A percentile compares a stretch with the other conserved stretches of the same genome.
Evolutionary conservation across 1,140 invertebrate species (phyloP).

Genomic region (Agraylea sexmaculata): DNA sequence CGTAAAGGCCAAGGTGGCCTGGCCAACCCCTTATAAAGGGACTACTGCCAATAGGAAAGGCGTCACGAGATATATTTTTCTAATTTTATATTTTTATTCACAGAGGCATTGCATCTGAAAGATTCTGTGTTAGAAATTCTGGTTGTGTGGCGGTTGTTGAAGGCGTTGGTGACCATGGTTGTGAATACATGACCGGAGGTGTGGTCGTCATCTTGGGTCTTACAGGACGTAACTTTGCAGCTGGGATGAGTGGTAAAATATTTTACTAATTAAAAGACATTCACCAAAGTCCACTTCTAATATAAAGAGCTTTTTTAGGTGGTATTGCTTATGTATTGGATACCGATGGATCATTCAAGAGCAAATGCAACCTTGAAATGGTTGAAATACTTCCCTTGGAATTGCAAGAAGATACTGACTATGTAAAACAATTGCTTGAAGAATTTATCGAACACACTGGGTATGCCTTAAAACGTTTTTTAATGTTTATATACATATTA

Average conservation of each 20-base stretch:
- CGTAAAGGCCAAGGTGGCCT: no score
- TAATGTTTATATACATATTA: neutral
- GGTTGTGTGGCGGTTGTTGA: slow-evolving; percentile 69
- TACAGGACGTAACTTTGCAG: slow-evolving; percentile 97
- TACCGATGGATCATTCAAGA: slow-evolving; percentile 69
- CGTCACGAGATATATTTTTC: neutral
- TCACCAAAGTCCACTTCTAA: neutral
- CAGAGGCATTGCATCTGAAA: slow-evolving; percentile 90
- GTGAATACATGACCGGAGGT: slow-evolving; percentile 99
- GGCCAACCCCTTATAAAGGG: no score
- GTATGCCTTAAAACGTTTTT: slow-evolving; percentile 20
- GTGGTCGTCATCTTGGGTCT: slow-evolving; percentile 80
- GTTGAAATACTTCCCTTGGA: slow-evolving; percentile 79
- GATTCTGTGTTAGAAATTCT: slow-evolving; percentile 96
- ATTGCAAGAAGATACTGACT: slow-evolving; percentile 63
- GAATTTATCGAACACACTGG: slow-evolving; percentile 88
- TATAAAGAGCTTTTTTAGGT: slow-evolving; percentile 36
- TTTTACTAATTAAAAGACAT: slow-evolving; percentile 1
- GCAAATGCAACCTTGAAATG: slow-evolving; percentile 84
- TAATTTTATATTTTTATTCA: neutral
- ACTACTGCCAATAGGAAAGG: no score
- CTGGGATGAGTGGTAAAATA: slow-evolving; percentile 78
- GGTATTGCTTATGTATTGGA: slow-evolving; percentile 95
- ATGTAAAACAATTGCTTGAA: slow-evolving; percentile 66
- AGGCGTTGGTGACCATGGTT: slow-evolving; percentile 97